phyloP scores from a whole-genome alignment of 2,797 vertebrate species.

The Ctenopoma multispine region DNA sequence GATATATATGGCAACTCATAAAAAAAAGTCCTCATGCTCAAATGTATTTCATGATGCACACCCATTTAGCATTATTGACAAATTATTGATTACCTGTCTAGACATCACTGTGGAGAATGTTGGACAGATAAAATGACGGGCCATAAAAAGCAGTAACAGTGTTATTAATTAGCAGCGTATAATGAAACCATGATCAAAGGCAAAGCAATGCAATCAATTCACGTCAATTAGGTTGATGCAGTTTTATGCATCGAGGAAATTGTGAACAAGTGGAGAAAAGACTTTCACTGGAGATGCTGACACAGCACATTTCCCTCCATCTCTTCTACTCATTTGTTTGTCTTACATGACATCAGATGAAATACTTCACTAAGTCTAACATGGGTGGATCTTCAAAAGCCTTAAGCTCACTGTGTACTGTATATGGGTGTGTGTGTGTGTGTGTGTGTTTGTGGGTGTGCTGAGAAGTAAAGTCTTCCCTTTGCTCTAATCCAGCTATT shows the following conservation, averaged over 20 bases:
- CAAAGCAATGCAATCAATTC: slow-evolving; percentile 50
- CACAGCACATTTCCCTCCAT: slow-evolving; percentile 10
- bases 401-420: slow-evolving; percentile 33
- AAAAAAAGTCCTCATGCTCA: not conserved
- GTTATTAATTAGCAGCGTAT: slow-evolving; percentile 45
- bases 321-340: slow-evolving; percentile 21
- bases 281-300: slow-evolving; percentile 18
- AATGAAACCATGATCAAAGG: slow-evolving; percentile 63
- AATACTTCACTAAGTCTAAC: slow-evolving; percentile 43
- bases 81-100: slow-evolving; percentile 51
- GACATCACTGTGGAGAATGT: slow-evolving; percentile 52
- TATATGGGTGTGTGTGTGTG: slow-evolving; percentile 17
- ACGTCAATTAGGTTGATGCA: not conserved
- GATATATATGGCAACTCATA: not conserved
- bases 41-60: slow-evolving; percentile 5
- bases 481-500: slow-evolving; percentile 62
- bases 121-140: slow-evolving; percentile 53
- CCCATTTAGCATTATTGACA: slow-evolving; percentile 45
- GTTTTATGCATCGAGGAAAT: slow-evolving; percentile 20
- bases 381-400: slow-evolving; percentile 29
- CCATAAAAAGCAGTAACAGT: slow-evolving; percentile 55
- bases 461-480: slow-evolving; percentile 35
- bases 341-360: slow-evolving; percentile 44
- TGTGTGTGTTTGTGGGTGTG: slow-evolving; percentile 34
- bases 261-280: not conserved